Evolutionary conservation across 2,797 vertebrate species (phyloP).

Genomic region (Crocidura indochinensis): DNA sequence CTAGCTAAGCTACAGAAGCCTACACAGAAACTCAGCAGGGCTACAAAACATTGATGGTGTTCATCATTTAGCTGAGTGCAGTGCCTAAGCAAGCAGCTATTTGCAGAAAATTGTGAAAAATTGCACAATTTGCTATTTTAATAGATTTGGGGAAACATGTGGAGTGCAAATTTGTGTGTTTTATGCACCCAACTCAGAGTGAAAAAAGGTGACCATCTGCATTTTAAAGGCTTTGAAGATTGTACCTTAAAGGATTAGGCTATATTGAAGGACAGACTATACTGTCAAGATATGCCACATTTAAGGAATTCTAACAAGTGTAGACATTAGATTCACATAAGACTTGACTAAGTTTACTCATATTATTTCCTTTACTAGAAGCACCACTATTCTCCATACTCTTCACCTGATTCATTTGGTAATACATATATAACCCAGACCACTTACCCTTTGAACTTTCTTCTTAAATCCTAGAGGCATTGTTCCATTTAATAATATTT

Average conservation of each 20-base stretch:
- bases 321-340: neutral
- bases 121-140: constrained; percentile 60
- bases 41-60: constrained; percentile 16
- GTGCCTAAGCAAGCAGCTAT: constrained; percentile 50
- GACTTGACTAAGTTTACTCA: neutral
- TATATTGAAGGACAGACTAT: constrained; percentile 61
- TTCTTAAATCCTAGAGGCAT: neutral
- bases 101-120: constrained; percentile 71
- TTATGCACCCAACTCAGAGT: constrained; percentile 5
- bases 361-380: neutral
- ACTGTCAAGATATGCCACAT: neutral
- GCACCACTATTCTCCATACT: neutral
- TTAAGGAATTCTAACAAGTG: constrained; percentile 56
- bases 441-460: neutral
- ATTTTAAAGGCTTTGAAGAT: constrained; percentile 66
- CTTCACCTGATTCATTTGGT: too few relatives aligned
- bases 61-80: constrained; percentile 48
- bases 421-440: neutral
- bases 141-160: constrained; percentile 68
- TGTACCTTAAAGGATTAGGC: constrained; percentile 17
- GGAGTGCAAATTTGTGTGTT: neutral
- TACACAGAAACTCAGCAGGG: constrained; percentile 13
- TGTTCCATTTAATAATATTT: neutral
- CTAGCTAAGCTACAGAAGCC: neutral
- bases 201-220: constrained; percentile 48